phyloP scores from a whole-genome alignment of 92 coral and sea anemone species.

The Umimayanthus kanabou region DNA sequence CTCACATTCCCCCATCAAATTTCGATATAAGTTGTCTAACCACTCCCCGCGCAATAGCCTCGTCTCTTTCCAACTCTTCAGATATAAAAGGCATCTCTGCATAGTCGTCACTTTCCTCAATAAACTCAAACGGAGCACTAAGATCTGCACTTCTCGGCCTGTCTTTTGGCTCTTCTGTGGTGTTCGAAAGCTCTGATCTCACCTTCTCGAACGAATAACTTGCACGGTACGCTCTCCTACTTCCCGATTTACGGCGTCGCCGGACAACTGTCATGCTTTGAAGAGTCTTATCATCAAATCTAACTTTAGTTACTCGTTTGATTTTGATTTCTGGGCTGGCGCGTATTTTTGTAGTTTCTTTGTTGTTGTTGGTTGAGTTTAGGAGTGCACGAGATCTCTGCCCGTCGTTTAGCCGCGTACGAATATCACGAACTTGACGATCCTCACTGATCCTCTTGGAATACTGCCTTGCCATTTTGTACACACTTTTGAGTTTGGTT shows the following conservation, averaged over 20 bases:
- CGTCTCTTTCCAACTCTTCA: constrained; percentile 74
- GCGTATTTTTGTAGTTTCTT: constrained; percentile 25
- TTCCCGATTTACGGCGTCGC: constrained; percentile 71
- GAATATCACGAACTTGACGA: constrained; percentile 29
- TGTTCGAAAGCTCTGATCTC: constrained; percentile 60
- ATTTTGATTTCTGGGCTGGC: constrained; percentile 73
- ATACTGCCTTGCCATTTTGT: constrained; percentile 76
- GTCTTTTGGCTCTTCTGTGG: constrained; percentile 46
- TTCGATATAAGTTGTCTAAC: constrained; percentile 72
- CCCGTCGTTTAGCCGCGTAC: constrained; percentile 23
- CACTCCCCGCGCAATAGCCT: constrained; percentile 70
- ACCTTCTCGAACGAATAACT: constrained; percentile 83
- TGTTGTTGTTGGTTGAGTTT: background rate
- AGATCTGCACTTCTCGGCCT: constrained; percentile 76
- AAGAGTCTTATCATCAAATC: constrained; percentile 59
- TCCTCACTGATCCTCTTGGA: constrained; percentile 65
- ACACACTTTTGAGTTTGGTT: constrained; percentile 54
- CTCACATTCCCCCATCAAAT: constrained; percentile 51
- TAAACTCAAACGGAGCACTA: constrained; percentile 58
- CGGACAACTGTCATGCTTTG: constrained; percentile 55
- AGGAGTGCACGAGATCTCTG: constrained; percentile 19
- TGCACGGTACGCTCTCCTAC: constrained; percentile 57
- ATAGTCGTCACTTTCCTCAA: constrained; percentile 70
- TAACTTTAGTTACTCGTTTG: constrained; percentile 78
- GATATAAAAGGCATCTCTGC: constrained; percentile 63